Evolutionary conservation across 2,888 invertebrate species (phyloP), one percentile per base, ranked within the genome.

Genomic region (Gasteruption jaculator): DNA sequence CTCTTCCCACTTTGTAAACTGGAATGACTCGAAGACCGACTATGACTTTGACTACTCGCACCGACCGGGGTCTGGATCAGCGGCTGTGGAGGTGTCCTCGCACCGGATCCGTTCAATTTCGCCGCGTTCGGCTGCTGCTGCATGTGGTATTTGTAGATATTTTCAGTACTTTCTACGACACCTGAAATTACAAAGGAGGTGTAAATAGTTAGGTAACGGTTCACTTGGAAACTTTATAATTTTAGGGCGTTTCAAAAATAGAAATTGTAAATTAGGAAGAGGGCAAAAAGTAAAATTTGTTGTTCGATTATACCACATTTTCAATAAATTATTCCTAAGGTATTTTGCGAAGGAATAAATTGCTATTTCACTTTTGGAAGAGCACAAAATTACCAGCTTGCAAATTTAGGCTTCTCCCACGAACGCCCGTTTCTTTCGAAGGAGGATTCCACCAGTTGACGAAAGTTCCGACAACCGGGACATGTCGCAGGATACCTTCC

Each of bases 401-500:
- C 64, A 92, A 74, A 72, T 91, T 87, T 49, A 92, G 78, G 71
- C 83, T 90, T 62, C 91, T 77, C 33, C 90, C 95, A 69, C 80
- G 85, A 53, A 84, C 86, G 54, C 83, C 87, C 5, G 82, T 75
- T 54, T 87, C 86, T 62, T 85, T 88, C 16, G 80, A 74, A 4
- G 86, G 80, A 6, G 95, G 96, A 34, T 91, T 88, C 89, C 91
- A 94, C 96, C 96, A 97, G 74, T 93, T 92, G 36, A 95, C 86
- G 41, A 97, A 82, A 15, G 90, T 85, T 0, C 95, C 91, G 43
- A 97, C 91, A 3, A 96, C 87, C 0, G 96, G 96, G 52, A 96
- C 91, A 56, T 94, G 91, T 14, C 96, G 77, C 48, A 97, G 76
- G 42, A 96, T 83, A 1, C 96, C 96, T 72, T 95, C 95, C 68